These are phyloP conservation scores for Collichthys lucidus DNA, from an alignment of 2,113 vertebrate genomes.

Conservation along the genomic window DNA sequence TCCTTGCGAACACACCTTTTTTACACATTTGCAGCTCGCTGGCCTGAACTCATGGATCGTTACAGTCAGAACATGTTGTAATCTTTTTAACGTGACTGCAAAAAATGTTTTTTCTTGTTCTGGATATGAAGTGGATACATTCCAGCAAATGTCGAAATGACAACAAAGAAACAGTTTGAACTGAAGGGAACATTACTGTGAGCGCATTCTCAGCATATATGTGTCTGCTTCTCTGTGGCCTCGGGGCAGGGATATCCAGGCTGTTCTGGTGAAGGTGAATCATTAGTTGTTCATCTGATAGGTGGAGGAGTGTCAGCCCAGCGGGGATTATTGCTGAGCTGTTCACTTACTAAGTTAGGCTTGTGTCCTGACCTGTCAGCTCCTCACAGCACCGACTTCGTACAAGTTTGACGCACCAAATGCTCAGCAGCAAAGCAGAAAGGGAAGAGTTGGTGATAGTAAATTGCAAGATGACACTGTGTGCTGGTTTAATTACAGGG, in stretches of 20 bases:
- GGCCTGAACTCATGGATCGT: background rate
- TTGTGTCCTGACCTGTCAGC: constrained; percentile 71
- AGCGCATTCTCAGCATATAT: background rate
- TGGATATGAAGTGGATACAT: background rate
- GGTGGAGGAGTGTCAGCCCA: constrained; percentile 55
- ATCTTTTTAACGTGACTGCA: background rate
- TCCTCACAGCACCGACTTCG: constrained; percentile 9
- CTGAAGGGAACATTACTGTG: background rate
- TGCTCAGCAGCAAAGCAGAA: background rate
- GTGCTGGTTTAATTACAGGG: constrained; percentile 64
- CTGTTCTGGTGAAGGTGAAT: constrained; percentile 59
- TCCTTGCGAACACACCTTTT: background rate
- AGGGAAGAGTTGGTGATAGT: background rate
- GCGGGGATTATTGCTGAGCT: constrained; percentile 51
- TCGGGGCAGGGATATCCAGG: constrained; percentile 51
- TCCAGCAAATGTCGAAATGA: constrained; percentile 1
- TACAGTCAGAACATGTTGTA: background rate
- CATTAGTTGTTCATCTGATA: constrained; percentile 48
- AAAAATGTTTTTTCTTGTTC: background rate
- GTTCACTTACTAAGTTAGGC: constrained; percentile 50
- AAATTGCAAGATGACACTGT: constrained; percentile 14
- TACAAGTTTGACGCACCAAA: background rate
- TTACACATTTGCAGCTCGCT: background rate
- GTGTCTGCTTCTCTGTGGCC: background rate
- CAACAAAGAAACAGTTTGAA: background rate